Conservation (phyloP, 1,140 invertebrate genomes). For the Drosophila watanabei region DNA sequence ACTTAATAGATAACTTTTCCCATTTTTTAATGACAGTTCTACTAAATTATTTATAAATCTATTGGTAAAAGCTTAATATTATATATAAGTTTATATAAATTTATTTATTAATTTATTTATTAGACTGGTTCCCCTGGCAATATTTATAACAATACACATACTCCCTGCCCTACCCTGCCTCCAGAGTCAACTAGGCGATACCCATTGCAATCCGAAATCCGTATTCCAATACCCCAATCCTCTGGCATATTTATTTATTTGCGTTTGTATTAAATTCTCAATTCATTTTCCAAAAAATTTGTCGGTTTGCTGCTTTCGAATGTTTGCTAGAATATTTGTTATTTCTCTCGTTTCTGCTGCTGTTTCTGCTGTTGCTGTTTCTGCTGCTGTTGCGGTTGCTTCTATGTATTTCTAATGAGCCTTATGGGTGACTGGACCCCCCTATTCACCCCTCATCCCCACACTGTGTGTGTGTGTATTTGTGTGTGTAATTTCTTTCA, state of each 20-base stretch:
- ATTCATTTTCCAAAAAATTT: constrained; percentile 59
- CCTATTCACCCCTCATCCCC: neutral
- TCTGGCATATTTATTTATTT: constrained; percentile 51
- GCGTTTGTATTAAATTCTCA: constrained; percentile 58
- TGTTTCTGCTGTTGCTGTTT: constrained; percentile 26
- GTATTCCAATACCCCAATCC: neutral
- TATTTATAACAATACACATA: neutral
- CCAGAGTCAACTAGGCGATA: neutral
- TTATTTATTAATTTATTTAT: neutral
- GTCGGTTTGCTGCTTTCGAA: constrained; percentile 35
- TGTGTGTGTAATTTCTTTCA: constrained; percentile 68
- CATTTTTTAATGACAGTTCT: too few relatives aligned
- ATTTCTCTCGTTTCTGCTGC: constrained; percentile 8
- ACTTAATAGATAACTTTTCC: too few relatives aligned
- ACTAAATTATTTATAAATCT: too few relatives aligned
- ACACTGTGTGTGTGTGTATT: constrained; percentile 11
- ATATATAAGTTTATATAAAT: neutral
- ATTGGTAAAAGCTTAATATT: too few relatives aligned
- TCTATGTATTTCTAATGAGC: constrained; percentile 80
- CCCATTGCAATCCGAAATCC: neutral
- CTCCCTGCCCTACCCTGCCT: neutral
- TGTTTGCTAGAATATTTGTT: constrained; percentile 33
- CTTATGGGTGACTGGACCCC: constrained; percentile 52
- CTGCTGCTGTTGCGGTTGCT: constrained; percentile 42
- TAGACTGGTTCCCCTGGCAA: neutral